A percentile compares a stretch with the other conserved stretches of the same genome.
phyloP scores from a whole-genome alignment of 1,140 invertebrate species.

The Ptiloglossa arizonensis region DNA sequence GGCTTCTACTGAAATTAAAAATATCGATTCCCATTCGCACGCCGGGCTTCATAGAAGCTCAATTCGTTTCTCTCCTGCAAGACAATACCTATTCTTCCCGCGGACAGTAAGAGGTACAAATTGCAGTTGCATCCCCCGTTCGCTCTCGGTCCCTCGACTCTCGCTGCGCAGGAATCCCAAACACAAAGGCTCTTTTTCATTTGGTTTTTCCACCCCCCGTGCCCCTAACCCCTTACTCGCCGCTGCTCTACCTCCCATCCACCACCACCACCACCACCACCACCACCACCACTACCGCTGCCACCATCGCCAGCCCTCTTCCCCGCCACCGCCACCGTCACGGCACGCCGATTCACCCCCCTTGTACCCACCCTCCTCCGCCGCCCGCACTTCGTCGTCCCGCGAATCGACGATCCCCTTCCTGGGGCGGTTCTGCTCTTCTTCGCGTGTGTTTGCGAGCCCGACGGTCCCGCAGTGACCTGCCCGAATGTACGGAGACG shows the following conservation, averaged over 20 bases:
- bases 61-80: slow-evolving; percentile 81
- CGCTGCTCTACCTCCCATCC: neutral
- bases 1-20: slow-evolving; percentile 83
- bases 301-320: slow-evolving; percentile 8
- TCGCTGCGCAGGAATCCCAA: slow-evolving; percentile 73
- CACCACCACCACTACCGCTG: neutral
- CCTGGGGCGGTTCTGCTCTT: neutral
- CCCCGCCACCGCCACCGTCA: slow-evolving; percentile 1
- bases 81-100: slow-evolving; percentile 81
- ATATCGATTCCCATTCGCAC: slow-evolving; percentile 81
- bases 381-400: slow-evolving; percentile 10
- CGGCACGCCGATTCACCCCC: slow-evolving; percentile 28
- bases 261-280: no score
- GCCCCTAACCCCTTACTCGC: slow-evolving; percentile 27
- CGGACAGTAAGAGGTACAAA: slow-evolving; percentile 82
- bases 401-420: slow-evolving; percentile 39
- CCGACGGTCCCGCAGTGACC: slow-evolving; percentile 43
- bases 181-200: slow-evolving; percentile 80
- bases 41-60: slow-evolving; percentile 78
- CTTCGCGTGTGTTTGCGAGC: slow-evolving; percentile 16
- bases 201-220: slow-evolving; percentile 72
- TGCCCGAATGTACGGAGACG: slow-evolving; percentile 60
- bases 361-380: slow-evolving; percentile 28
- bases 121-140: slow-evolving; percentile 77
- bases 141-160: slow-evolving; percentile 43